Conservation (phyloP, 2,113 vertebrate genomes). For the Daboia siamensis region DNA sequence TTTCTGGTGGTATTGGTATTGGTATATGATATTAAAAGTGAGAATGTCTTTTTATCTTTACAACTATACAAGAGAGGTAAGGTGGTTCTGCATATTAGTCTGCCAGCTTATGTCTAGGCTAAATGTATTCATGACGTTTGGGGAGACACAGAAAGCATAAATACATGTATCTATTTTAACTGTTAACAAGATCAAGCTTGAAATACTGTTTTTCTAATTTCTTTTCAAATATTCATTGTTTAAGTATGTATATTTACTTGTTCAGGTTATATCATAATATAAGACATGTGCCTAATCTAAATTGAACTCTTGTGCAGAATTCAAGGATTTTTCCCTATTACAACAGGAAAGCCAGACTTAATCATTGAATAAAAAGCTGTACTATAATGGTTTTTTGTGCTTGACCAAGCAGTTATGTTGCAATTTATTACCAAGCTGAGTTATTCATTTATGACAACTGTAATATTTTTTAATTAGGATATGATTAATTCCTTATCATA, state of each 20-base stretch:
- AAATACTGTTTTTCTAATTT: not conserved
- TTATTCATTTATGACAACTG: not conserved
- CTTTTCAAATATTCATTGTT: not conserved
- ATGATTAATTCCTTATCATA: not conserved
- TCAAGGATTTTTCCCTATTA: not conserved
- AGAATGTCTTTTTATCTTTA: slow-evolving; percentile 26
- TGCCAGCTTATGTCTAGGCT: not conserved
- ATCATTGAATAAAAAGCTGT: not conserved
- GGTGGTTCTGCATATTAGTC: not conserved
- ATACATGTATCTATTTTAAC: not conserved
- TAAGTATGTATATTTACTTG: not conserved
- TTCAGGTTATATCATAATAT: not conserved
- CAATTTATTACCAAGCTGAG: not conserved
- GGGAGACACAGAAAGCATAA: not conserved
- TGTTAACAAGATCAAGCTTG: not conserved
- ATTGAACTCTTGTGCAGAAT: not conserved
- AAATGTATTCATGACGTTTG: not conserved
- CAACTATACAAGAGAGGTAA: slow-evolving; percentile 11
- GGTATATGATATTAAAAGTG: slow-evolving; percentile 10
- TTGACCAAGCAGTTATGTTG: not conserved
- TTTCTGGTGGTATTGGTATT: not conserved
- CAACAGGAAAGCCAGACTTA: not conserved
- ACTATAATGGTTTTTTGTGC: not conserved
- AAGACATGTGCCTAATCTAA: not conserved
- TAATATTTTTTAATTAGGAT: not conserved